Base-by-base conservation (phyloP, 2,888 invertebrate species). In the Stenoptilia bipunctidactyla region DNA sequence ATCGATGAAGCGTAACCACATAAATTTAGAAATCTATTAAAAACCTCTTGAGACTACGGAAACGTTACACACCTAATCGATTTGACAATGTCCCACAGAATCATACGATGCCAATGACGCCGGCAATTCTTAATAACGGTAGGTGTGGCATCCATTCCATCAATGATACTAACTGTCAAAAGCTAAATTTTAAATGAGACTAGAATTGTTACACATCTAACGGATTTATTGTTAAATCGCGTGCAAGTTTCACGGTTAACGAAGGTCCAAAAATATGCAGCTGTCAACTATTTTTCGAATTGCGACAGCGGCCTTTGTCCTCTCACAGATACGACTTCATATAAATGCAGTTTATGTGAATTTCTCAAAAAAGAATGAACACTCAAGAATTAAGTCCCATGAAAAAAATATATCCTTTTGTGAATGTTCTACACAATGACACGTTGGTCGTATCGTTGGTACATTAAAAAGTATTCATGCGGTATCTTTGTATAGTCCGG, bases 381-480 rank as follows among this genome's bases (percentile, higher is more conserved):
- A 75, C 76, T 76, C 70, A 65, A 80, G 79, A 75, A 64, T 67
- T 61, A 56, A 62, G 58, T 72, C 69, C 60, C 69, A 71, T 65
- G 63, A 65, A 75, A 75, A 66, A 77, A 79, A 73, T 69, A 50
- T 48, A 50, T 54, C 43, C 73, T 64, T 70, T 80, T 80, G 77
- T 79, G 53, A 60, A 55, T 52, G 44, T 50, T 46, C 49, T 51
- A 56, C 58, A 80, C 77, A 80, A 80, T 77, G 58, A 52, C 55
- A 60, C 62, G 67, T 66, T 75, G 77, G 82, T 72, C 79, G 80
- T 80, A 83, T 82, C 80, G 69, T 67, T 79, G 77, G 75, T 79
- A 62, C 79, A 82, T 83, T 82, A 83, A 83, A 83, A 80, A 82
- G 80, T 77, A 83, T 83, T 82, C 82, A 82, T 75, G 76, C 72